phyloP scores from a whole-genome alignment of 2,797 vertebrate genomes.

The Oryzias sinensis region DNA sequence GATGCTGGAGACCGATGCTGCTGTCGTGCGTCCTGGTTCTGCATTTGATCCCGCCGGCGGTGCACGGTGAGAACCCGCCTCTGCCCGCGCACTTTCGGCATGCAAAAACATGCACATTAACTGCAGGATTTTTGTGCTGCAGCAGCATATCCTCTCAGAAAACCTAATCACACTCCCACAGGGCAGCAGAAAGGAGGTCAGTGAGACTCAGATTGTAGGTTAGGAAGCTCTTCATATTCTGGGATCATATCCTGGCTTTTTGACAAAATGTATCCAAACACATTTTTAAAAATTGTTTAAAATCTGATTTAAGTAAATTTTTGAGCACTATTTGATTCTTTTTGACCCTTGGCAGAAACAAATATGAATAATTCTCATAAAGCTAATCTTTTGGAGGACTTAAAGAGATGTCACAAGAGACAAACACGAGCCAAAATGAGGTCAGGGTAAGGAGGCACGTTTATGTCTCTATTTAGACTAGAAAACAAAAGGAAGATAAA shows the following conservation, averaged over 20 bases:
- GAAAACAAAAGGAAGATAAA: slow-evolving; percentile 16
- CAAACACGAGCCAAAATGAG: slow-evolving; percentile 36
- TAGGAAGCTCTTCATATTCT: slow-evolving; percentile 42
- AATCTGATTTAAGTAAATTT: background rate
- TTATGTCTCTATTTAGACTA: background rate
- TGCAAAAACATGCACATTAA: background rate
- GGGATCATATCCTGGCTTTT: background rate
- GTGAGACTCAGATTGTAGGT: slow-evolving; percentile 61
- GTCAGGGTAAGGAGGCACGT: slow-evolving; percentile 41
- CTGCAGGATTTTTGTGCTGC: background rate
- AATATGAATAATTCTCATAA: background rate
- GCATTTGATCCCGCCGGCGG: slow-evolving; percentile 62
- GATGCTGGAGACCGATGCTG: slow-evolving; percentile 72
- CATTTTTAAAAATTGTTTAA: background rate
- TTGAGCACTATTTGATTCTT: background rate
- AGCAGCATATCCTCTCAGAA: slow-evolving; percentile 20
- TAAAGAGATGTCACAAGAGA: slow-evolving; percentile 4
- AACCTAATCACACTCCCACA: slow-evolving; percentile 43
- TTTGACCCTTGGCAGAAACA: background rate
- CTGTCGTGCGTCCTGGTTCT: slow-evolving; percentile 70
- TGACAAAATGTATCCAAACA: background rate
- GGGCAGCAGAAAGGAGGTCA: slow-evolving; percentile 63
- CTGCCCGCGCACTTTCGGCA: slow-evolving; percentile 6
- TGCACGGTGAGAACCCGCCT: slow-evolving; percentile 69
- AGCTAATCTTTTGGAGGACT: background rate